Base-by-base conservation (phyloP, 2,797 vertebrate genomes). In the Coranthus polyacanthus region DNA sequence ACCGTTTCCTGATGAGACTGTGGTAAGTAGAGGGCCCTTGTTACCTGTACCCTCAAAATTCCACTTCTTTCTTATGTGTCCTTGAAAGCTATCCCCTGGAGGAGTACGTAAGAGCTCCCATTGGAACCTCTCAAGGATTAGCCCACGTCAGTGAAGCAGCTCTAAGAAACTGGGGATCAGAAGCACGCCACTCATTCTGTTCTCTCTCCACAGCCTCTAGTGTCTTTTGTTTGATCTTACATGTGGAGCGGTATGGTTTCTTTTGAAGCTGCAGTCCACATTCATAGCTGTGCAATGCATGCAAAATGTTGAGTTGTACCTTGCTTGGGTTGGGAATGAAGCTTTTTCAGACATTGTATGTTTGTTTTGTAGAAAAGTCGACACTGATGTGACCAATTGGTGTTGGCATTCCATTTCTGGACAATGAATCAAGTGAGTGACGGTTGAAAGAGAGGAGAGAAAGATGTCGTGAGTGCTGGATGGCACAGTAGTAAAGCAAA, bases 1-100 rank as follows among this genome's bases (percentile, higher is more conserved):
- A 81, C 77, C 81, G 41, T 88, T 92, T 92, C 81, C 86, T 87
- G 79, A 91, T 85, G 88, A 85, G 77, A 78, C 75, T 88, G 85
- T 92, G 89, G 91, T 92, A 69, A 84, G 91, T 85, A 32, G 29
- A 32, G 29, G 10, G 29, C 77, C 24, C 68, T 72, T 53, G 59
- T 82, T 79, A 84, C 84, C 68, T 85, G 75, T 52, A 72, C 50
- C 45, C 45, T 58, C 32, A 32, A 79, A 81, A 89, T 82, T 72
- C 79, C 26, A 53, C 55, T 78, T 75, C 45, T 77, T 50, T 72
- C 66, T 72, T 43, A 29, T 68, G 13, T 32, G 61, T 85, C 86
- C 85, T 89, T 89, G 79, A 90, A 88, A 85, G 76, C 63, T 64
- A 68, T 78, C 74, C 71, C 65, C 70, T 29, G 38, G 47, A 85